phyloP scores from a whole-genome alignment of 1,140 invertebrate genomes.

The Rhizoglyphus robini region DNA sequence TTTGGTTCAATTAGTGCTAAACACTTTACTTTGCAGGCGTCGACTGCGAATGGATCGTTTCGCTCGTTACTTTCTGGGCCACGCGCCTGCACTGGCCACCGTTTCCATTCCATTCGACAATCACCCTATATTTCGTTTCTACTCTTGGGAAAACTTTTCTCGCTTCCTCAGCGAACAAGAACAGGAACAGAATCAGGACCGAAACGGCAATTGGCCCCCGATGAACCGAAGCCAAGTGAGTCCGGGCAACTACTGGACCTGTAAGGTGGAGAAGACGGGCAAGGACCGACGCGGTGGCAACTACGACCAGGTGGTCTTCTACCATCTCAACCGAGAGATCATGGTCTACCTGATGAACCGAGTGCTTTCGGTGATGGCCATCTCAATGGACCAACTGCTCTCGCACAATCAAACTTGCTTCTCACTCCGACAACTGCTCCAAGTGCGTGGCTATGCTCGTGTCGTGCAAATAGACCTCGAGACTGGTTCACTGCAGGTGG shows the following conservation, averaged over 20 bases:
- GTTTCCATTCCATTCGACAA: background rate
- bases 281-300: background rate
- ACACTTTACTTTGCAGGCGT: background rate
- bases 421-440: background rate
- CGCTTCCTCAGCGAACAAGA: background rate
- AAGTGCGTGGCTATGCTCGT: background rate
- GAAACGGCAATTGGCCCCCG: no score
- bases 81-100: background rate
- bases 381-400: background rate
- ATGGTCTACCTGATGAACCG: background rate
- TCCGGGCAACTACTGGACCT: background rate
- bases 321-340: background rate
- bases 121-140: background rate
- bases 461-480: background rate
- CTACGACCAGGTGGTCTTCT: background rate
- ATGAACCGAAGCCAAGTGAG: no score
- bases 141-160: background rate
- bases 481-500: background rate
- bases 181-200: no score
- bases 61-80: background rate
- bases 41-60: background rate
- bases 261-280: background rate
- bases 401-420: background rate
- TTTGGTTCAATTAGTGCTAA: no score
- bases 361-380: background rate